Evolutionary conservation across 2,113 vertebrate species (phyloP), one percentile per base, ranked within the genome.

Genomic region (Gasterosteus nipponicus): DNA sequence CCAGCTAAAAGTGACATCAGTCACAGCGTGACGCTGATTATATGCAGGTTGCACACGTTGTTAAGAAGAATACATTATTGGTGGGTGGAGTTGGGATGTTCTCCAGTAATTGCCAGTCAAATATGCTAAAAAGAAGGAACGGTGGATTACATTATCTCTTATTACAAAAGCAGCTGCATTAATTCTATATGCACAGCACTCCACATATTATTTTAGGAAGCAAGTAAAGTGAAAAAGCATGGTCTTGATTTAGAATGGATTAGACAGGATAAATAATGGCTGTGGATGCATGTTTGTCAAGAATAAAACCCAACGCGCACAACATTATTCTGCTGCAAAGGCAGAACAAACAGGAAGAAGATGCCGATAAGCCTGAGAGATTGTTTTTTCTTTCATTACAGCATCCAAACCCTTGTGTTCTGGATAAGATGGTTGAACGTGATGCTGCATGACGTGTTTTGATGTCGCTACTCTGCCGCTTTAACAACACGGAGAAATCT

Each of bases 401-500:
- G 51, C 41, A 54, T 16, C 1, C 2, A 66, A 39, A 60, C 7
- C 18, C 67, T 73, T 54, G 15, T 64, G 58, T 39, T 10, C 18
- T 56, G 26, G 51, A 59, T 33, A 2, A 16, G 56, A 68, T 31
- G 0, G 47, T 19, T 61, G 29, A 69, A 63, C 58, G 35, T 33
- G 60, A 73, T 49, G 46, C 57, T 61, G 72, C 0, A 3, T 69
- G 81, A 69, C 74, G 39, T 54, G 16, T 67, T 33, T 33, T n/a
- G 69, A 76, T 70, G 72, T 10, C 22, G 71, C 61, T 62, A 60
- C 82, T 80, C 33, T 61, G 76, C 56, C 22, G 26, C 33, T 53
- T 7, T 70, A 69, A 77, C 49, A 67, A 59, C 62, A 51, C 22
- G 2, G 26, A 29, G 41, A 46, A 10, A 54, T 77, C 74, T 56